phyloP scores from a whole-genome alignment of 2,888 invertebrate species.

The Cantharis rufa region DNA sequence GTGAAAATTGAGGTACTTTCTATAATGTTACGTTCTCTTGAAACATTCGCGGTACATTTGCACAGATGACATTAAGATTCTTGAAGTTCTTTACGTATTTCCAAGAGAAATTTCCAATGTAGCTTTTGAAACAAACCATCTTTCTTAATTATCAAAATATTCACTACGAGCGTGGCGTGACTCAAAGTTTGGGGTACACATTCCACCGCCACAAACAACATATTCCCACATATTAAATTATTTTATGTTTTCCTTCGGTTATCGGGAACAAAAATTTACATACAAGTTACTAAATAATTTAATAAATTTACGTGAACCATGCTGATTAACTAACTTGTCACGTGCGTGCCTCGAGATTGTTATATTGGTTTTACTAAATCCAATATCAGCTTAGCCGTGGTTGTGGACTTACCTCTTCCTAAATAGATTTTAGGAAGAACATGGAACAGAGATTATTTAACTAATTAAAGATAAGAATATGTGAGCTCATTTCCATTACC shows the following conservation, averaged over 20 bases:
- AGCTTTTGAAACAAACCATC: constrained; percentile 9
- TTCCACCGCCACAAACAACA: not conserved
- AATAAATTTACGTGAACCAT: not conserved
- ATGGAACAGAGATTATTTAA: not conserved
- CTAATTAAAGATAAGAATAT: not conserved
- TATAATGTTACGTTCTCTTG: constrained; percentile 5
- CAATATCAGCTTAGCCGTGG: not conserved
- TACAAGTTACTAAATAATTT: not conserved
- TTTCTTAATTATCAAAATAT: constrained; percentile 12
- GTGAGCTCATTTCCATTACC: not conserved
- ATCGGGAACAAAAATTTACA: not conserved
- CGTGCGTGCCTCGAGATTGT: not conserved
- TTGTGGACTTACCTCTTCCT: not conserved
- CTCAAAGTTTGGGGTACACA: not conserved
- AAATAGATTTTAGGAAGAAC: not conserved
- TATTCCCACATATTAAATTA: not conserved
- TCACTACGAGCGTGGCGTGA: constrained; percentile 1
- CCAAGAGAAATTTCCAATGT: constrained; percentile 6
- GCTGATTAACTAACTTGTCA: not conserved
- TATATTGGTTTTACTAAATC: not conserved
- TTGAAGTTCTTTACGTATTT: constrained; percentile 18
- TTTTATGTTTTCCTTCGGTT: not conserved
- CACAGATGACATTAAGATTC: constrained; percentile 22
- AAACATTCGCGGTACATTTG: constrained; percentile 22
- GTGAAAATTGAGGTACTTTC: constrained; percentile 14